Evolutionary conservation across 1,140 invertebrate genomes (phyloP).

Genomic region (Apis florea): DNA sequence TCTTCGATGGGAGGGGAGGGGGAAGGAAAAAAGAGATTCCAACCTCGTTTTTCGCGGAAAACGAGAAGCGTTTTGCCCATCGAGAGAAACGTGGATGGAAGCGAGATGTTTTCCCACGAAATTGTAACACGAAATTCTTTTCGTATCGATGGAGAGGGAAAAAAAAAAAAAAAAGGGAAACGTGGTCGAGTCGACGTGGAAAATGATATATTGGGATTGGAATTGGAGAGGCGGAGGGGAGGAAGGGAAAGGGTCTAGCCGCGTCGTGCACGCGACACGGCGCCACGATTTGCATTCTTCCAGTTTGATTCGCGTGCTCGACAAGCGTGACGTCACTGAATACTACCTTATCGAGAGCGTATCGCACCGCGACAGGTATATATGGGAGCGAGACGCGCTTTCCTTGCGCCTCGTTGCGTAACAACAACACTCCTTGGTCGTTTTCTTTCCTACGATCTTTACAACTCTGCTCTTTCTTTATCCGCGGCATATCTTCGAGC

Average conservation of each 20-base stretch:
- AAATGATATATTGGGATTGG: no score
- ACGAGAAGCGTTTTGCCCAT: not conserved
- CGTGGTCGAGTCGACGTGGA: not conserved
- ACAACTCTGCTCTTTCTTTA: no score
- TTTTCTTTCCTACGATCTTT: no score
- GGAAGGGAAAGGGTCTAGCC: not conserved
- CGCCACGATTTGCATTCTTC: conserved; percentile 68
- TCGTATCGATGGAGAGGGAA: no score
- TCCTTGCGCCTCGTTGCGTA: conserved; percentile 20
- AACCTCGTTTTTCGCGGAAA: no score
- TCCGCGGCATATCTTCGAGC: no score
- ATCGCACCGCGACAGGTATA: conserved; percentile 37
- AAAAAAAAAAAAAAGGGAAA: conserved; percentile 3
- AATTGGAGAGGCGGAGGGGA: not conserved
- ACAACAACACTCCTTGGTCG: no score
- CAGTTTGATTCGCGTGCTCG: conserved; percentile 43
- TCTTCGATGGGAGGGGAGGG: not conserved
- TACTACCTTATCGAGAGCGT: conserved; percentile 33
- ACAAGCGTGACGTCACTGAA: conserved; percentile 58
- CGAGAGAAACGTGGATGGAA: no score
- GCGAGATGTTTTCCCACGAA: no score
- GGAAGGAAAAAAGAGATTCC: not conserved
- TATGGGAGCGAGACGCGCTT: conserved; percentile 29
- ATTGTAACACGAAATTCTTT: no score
- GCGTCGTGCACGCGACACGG: conserved; percentile 45